Percentiles rank a stretch among this genome's conserved stretches.
These are phyloP conservation scores for Hylomyscus alleni DNA, from an alignment of 2,797 vertebrate genomes.

Conservation along the genomic window DNA sequence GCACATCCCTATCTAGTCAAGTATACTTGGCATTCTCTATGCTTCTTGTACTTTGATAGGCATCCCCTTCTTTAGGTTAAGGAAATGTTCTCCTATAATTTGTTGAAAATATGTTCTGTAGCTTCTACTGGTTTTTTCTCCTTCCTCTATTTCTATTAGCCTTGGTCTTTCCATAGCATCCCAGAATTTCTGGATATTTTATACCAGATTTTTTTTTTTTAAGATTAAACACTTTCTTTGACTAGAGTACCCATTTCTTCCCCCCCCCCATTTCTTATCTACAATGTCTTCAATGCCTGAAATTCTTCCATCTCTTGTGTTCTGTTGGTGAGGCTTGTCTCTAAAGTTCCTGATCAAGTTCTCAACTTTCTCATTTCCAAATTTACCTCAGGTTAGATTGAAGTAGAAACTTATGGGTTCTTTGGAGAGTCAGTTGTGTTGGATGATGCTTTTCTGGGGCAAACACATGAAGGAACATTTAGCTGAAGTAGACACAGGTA, in stretches of 20 bases:
- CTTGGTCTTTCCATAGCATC: neutral
- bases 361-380: neutral
- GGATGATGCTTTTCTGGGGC: no score
- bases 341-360: neutral
- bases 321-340: neutral
- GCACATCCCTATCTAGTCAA: neutral
- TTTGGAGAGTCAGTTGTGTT: no score
- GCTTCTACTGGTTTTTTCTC: neutral
- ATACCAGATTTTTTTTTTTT: neutral
- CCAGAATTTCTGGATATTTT: neutral
- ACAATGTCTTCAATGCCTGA: neutral
- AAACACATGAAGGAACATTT: no score
- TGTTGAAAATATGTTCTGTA: neutral
- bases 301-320: neutral
- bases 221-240: neutral
- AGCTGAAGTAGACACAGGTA: no score
- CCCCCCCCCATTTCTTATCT: neutral
- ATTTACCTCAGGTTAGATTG: neutral
- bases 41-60: neutral
- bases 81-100: neutral
- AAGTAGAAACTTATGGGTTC: no score
- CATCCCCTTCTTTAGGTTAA: neutral
- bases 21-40: neutral
- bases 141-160: neutral
- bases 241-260: neutral